These are phyloP conservation scores for Drosophila sulfurigaster DNA, from an alignment of 1,140 invertebrate species.

Conservation along the genomic window DNA sequence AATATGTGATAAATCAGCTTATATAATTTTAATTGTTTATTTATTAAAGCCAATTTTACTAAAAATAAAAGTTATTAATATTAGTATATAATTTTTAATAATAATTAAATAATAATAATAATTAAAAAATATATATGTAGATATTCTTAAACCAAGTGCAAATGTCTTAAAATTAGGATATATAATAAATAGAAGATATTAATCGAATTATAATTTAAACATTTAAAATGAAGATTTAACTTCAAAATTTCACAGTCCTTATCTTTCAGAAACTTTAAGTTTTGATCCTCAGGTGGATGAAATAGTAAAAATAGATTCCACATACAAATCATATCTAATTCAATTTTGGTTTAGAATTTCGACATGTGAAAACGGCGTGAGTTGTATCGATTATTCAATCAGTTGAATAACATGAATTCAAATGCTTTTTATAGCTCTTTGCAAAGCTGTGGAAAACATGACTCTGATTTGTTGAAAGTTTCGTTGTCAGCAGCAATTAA, in stretches of 20 bases:
- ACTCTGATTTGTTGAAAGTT: slow-evolving; percentile 74
- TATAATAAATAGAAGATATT: too few species aligned
- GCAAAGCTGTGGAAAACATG: slow-evolving; percentile 18
- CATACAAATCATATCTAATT: slow-evolving; percentile 9
- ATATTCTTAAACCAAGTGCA: too few species aligned
- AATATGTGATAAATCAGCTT: not conserved
- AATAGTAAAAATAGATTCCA: not conserved
- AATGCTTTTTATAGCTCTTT: slow-evolving; percentile 33
- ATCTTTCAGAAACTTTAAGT: not conserved
- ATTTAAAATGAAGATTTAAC: too few species aligned
- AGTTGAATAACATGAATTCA: slow-evolving; percentile 47
- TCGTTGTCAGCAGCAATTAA: slow-evolving; percentile 81
- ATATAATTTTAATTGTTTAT: too few species aligned
- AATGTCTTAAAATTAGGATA: too few species aligned
- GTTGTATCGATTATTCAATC: slow-evolving; percentile 64
- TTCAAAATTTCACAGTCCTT: not conserved
- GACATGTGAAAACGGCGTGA: slow-evolving; percentile 32
- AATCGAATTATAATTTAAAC: too few species aligned
- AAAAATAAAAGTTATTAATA: too few species aligned
- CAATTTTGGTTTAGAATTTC: slow-evolving; percentile 6
- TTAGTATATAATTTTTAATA: too few species aligned
- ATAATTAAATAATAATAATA: too few species aligned
- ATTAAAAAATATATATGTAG: too few species aligned
- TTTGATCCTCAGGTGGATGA: not conserved
- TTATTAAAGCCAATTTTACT: too few species aligned